A percentile compares a stretch with the other conserved stretches of the same genome.
Conservation (phyloP, 2,113 vertebrate species). For the Chauna torquata region DNA sequence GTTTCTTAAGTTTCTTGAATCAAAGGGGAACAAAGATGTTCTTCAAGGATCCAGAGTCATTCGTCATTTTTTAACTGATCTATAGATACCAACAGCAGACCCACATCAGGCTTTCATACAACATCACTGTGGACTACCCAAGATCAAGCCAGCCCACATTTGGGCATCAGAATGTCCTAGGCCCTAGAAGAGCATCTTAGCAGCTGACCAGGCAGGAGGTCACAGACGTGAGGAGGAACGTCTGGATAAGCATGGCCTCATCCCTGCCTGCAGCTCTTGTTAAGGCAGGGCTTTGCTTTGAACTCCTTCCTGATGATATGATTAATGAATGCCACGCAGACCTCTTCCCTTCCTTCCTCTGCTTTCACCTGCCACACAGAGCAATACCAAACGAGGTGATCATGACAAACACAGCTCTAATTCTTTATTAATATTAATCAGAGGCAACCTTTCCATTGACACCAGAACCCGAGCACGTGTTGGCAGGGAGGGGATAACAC, state of each 20-base stretch:
- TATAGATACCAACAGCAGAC: neutral
- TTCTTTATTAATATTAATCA: conserved; percentile 82
- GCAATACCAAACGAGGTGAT: conserved; percentile 64
- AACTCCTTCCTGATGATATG: conserved; percentile 58
- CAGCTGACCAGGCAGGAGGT: neutral
- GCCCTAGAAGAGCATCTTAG: neutral
- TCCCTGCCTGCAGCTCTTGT: neutral
- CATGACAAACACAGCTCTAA: conserved; percentile 71
- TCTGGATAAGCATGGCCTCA: neutral
- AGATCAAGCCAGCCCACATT: neutral
- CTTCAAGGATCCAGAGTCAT: neutral
- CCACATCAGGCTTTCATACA: neutral
- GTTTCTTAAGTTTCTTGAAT: neutral
- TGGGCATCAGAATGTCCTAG: neutral
- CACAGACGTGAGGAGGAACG: neutral
- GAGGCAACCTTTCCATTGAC: conserved; percentile 71
- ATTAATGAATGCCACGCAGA: conserved; percentile 63
- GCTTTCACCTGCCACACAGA: conserved; percentile 45
- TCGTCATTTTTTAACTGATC: neutral
- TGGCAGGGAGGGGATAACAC: conserved; percentile 67
- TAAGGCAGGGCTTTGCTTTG: conserved; percentile 56
- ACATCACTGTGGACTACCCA: neutral
- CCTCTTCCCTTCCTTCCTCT: conserved; percentile 38
- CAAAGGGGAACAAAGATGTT: neutral
- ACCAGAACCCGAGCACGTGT: conserved; percentile 40